Evolutionary conservation across 2,888 invertebrate species (phyloP).

Genomic region (Eilema griseolum): DNA sequence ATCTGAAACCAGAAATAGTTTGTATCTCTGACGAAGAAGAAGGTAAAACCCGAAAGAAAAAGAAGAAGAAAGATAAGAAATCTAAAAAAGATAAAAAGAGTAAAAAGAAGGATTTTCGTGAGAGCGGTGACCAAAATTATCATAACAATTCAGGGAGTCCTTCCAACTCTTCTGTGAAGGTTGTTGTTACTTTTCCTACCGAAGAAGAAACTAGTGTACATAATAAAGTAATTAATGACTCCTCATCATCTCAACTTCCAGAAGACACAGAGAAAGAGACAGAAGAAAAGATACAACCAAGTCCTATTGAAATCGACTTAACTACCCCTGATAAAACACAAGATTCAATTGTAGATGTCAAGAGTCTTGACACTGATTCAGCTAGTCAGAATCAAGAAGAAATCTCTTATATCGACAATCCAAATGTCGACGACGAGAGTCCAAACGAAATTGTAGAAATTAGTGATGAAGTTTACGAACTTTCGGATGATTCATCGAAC

Average conservation of each 20-base stretch:
- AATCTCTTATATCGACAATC: not conserved
- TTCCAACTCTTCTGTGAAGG: not conserved
- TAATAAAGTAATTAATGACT: slow-evolving; percentile 17
- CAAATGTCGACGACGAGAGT: slow-evolving; percentile 19
- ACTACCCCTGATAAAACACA: slow-evolving; percentile 5
- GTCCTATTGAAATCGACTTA: slow-evolving; percentile 25
- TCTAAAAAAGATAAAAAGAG: slow-evolving; percentile 68
- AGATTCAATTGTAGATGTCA: not conserved
- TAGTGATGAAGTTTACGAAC: slow-evolving; percentile 68
- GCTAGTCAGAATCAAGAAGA: not conserved
- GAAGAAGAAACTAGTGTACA: not conserved
- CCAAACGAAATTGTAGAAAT: slow-evolving; percentile 19
- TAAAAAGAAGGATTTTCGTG: slow-evolving; percentile 74
- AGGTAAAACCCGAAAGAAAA: slow-evolving; percentile 60
- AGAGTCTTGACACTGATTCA: not conserved
- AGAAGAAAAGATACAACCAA: not conserved
- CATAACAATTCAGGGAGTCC: slow-evolving; percentile 50
- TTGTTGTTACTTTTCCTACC: not conserved
- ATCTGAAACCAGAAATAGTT: slow-evolving; percentile 80
- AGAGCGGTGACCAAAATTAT: slow-evolving; percentile 71
- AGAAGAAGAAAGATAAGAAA: slow-evolving; percentile 79
- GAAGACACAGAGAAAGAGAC: not conserved
- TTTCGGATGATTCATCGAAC: slow-evolving; percentile 76
- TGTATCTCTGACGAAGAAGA: slow-evolving; percentile 83
- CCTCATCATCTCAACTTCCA: not conserved